Evolutionary conservation across 2,888 invertebrate genomes (phyloP).

Genomic region (Blomia tropicalis): DNA sequence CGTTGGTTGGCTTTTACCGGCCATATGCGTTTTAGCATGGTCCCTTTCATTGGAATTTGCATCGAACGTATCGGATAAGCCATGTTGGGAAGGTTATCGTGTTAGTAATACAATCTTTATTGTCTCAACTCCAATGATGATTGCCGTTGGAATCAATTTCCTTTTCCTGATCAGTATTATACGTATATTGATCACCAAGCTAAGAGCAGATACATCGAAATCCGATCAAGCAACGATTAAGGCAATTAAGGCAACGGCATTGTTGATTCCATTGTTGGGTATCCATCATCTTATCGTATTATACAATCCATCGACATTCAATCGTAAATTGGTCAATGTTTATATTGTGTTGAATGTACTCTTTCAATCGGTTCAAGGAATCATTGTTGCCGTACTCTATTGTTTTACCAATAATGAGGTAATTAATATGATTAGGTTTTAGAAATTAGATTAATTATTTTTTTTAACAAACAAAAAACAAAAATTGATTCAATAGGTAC

Average conservation of each 20-base stretch:
- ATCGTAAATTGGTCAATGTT: constrained; percentile 33
- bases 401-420: constrained; percentile 30
- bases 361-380: constrained; percentile 36
- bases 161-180: constrained; percentile 29
- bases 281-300: constrained; percentile 41
- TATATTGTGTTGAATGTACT: constrained; percentile 41
- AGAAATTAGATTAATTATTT: background rate
- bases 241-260: constrained; percentile 41
- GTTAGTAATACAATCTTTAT: constrained; percentile 27
- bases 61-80: background rate
- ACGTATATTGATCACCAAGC: constrained; percentile 28
- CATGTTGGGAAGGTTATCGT: constrained; percentile 29
- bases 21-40: constrained; percentile 26
- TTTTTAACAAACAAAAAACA: no score
- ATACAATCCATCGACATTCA: constrained; percentile 35
- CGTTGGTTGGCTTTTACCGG: constrained; percentile 26
- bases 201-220: constrained; percentile 23
- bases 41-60: constrained; percentile 20
- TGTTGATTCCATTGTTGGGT: constrained; percentile 43
- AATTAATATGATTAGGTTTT: background rate
- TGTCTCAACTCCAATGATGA: constrained; percentile 29
- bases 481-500: constrained; percentile 1
- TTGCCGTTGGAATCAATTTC: constrained; percentile 26
- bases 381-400: constrained; percentile 29
- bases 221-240: constrained; percentile 23